phyloP scores from a whole-genome alignment of 2,113 vertebrate species.

The Ammodytes marinus region DNA sequence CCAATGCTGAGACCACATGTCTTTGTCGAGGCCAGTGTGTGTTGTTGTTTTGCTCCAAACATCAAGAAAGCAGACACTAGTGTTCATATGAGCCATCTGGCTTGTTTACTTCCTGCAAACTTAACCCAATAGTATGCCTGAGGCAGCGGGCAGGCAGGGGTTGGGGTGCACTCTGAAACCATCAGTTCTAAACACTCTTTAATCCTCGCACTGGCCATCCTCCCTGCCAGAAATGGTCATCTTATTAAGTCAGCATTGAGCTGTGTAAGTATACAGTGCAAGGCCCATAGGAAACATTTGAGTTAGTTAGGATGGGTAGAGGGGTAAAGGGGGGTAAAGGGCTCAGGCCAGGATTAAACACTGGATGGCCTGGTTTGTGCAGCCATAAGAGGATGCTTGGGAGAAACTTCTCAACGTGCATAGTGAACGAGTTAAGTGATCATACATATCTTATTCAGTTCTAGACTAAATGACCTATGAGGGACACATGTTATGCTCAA shows the following conservation, averaged over 20 bases:
- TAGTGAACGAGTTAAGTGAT: not conserved
- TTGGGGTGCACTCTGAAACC: slow-evolving; percentile 38
- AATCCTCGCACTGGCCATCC: slow-evolving; percentile 49
- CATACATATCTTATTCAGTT: not conserved
- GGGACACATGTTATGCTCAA: not conserved
- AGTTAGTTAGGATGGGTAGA: slow-evolving; percentile 51
- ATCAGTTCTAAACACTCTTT: slow-evolving; percentile 64
- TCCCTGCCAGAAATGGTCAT: slow-evolving; percentile 61
- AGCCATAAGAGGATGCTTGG: not conserved
- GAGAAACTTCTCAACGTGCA: not conserved
- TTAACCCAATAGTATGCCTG: slow-evolving; percentile 59
- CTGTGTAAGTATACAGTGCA: slow-evolving; percentile 63
- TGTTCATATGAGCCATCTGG: slow-evolving; percentile 47
- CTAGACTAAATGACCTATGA: slow-evolving; percentile 4
- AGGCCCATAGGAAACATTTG: slow-evolving; percentile 55
- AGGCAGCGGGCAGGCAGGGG: slow-evolving; percentile 32
- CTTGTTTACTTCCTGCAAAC: slow-evolving; percentile 65
- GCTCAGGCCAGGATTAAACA: slow-evolving; percentile 24
- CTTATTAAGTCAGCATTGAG: slow-evolving; percentile 64
- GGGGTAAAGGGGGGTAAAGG: slow-evolving; percentile 14
- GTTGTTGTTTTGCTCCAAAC: slow-evolving; percentile 30
- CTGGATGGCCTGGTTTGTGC: not conserved
- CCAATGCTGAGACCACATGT: slow-evolving; percentile 25
- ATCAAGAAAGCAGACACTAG: slow-evolving; percentile 32
- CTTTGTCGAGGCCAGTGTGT: slow-evolving; percentile 8